Base-by-base conservation (phyloP, 1,140 invertebrate genomes). In the Anastrepha ludens region DNA sequence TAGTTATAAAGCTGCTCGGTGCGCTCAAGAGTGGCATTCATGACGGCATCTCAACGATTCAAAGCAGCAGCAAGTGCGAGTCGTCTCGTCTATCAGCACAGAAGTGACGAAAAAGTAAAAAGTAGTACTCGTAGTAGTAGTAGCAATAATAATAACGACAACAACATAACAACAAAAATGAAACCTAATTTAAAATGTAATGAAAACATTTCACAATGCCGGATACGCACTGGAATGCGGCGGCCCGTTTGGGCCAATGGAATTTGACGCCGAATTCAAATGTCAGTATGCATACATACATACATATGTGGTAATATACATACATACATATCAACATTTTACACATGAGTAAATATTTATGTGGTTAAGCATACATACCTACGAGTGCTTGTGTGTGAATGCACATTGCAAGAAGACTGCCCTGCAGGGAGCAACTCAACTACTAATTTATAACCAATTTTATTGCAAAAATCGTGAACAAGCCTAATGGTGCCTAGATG, bases 191-290 rank as follows among this genome's bases (percentile, higher is more conserved):
- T 86, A 41, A 86, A 81, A n/a, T 86, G 58, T 60, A 86, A 86
- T 87, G 86, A 87, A 87, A 87, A 55, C 50, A 87, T 67, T 87
- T 87, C 44, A 70, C 86, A 50, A 87, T 87, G 29, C 86, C 86
- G 86, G 86, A 87, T 70, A 87, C 65, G 86, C 86, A 39, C 47
- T 87, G 86, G 86, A 87, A 87, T 87, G 86, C 64, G 86, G 86
- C 86, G n/a, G 86, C n/a, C 62, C 62, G 39, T 67, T 86, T 86
- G 58, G 11, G 29, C 59, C 85, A 86, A 55, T 86, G 85, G n/a
- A 60, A 86, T 86, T 86, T 29, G 85, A 59, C 29, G 55, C 85
- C 85, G 59, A 86, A 60, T 86, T 86, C 39, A 86, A 60, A 60
- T 59, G 8, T 59, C 8, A 78, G 47, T 41, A 74, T 29, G n/a